Conservation (phyloP, 2,113 vertebrate species). For the Sciurus niger region DNA sequence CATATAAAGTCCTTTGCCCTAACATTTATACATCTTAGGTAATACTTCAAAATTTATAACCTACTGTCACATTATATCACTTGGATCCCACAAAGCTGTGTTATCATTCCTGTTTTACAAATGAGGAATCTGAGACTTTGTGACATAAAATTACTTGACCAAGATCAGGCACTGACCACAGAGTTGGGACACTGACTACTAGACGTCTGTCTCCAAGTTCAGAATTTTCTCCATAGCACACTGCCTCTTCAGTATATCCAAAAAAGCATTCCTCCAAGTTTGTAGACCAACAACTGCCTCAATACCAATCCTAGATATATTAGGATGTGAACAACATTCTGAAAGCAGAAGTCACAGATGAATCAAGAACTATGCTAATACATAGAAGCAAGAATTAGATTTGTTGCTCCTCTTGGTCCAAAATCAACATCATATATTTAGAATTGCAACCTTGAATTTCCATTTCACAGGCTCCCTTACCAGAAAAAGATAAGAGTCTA, state of each 20-base stretch:
- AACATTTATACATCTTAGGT: neutral
- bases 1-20: neutral
- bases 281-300: neutral
- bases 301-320: neutral
- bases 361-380: conserved; percentile 28
- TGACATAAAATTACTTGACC: neutral
- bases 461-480: neutral
- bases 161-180: neutral
- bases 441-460: conserved; percentile 48
- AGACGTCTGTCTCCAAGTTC: neutral
- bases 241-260: neutral
- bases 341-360: conserved; percentile 44
- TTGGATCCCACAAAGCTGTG: neutral
- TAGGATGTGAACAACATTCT: neutral
- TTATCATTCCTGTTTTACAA: neutral
- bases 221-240: neutral
- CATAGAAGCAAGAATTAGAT: conserved; percentile 30
- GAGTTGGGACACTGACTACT: neutral
- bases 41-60: neutral
- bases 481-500: neutral
- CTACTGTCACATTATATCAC: neutral
- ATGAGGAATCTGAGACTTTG: neutral
- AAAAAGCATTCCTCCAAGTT: neutral
- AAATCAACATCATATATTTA: conserved; percentile 16
- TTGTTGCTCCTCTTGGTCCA: neutral